phyloP scores from a whole-genome alignment of 1,140 invertebrate species.

The Nymphalis io region DNA sequence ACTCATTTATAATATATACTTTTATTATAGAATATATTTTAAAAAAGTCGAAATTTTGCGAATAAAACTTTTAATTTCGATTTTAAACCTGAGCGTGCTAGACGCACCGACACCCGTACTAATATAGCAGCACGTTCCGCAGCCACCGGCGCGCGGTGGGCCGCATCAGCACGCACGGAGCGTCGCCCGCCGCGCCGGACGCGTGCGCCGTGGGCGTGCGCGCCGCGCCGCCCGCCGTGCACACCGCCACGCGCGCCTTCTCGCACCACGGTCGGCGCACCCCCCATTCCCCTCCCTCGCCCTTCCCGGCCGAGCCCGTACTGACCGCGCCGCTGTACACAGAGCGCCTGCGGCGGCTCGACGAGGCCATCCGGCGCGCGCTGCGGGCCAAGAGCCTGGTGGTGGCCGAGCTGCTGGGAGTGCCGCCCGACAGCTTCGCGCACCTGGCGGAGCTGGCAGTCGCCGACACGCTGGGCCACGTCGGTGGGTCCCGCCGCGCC shows the following conservation, averaged over 20 bases:
- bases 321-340: conserved; percentile 3
- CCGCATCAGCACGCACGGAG: conserved; percentile 53
- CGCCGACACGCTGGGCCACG: conserved; percentile 57
- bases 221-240: conserved; percentile 30
- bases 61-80: too few species aligned
- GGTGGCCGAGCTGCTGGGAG: conserved; percentile 55
- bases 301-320: too few species aligned
- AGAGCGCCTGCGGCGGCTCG: conserved; percentile 65
- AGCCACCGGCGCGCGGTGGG: conserved; percentile 55
- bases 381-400: conserved; percentile 55
- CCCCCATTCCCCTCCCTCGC: too few species aligned
- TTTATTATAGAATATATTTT: too few species aligned
- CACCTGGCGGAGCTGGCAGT: conserved; percentile 64
- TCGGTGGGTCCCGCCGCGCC: conserved; percentile 44
- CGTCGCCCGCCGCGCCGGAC: conserved; percentile 36
- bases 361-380: conserved; percentile 52
- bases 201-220: conserved; percentile 33
- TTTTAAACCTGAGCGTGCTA: too few species aligned
- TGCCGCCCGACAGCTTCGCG: conserved; percentile 48
- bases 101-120: too few species aligned
- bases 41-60: too few species aligned
- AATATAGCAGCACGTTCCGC: not conserved
- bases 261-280: conserved; percentile 39
- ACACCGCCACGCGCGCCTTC: conserved; percentile 41
- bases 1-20: too few species aligned